These are phyloP conservation scores for Trilocha varians DNA, from an alignment of 2,888 invertebrate species.

Conservation along the genomic window DNA sequence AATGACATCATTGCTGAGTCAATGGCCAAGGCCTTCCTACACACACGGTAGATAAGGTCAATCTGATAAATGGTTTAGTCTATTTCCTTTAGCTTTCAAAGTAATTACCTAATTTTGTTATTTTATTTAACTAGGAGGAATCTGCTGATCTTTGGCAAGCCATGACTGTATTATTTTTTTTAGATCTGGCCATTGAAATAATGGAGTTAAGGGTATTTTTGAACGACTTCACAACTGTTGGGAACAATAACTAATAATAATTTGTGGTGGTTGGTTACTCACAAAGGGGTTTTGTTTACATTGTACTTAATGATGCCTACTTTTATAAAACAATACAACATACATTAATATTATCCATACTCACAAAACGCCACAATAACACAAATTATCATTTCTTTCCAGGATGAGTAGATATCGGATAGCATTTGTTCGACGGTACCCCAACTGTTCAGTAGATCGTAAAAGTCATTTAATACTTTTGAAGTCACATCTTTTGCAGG, in stretches of 20 bases:
- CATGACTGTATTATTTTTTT: too few species aligned
- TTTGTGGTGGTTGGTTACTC: too few species aligned
- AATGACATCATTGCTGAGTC: slow-evolving; percentile 18
- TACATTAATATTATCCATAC: too few species aligned
- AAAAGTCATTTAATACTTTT: slow-evolving; percentile 79
- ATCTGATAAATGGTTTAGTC: neutral
- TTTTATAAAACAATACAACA: too few species aligned
- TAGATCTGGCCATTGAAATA: too few species aligned
- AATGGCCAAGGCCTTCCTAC: slow-evolving; percentile 13
- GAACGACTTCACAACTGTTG: too few species aligned
- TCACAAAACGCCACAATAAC: slow-evolving; percentile 87
- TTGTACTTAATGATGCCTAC: too few species aligned
- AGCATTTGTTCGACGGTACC: slow-evolving; percentile 91
- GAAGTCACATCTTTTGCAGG: slow-evolving; percentile 77
- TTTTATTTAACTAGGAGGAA: too few species aligned
- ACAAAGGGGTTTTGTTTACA: too few species aligned
- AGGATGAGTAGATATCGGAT: slow-evolving; percentile 89
- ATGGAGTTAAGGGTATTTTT: too few species aligned
- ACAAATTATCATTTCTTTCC: slow-evolving; percentile 88
- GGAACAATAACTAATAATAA: too few species aligned
- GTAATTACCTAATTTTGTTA: neutral
- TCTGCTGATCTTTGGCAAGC: too few species aligned
- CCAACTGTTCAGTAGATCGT: slow-evolving; percentile 88
- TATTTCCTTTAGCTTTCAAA: neutral
- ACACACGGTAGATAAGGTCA: slow-evolving; percentile 9